These are phyloP conservation scores for Brachionichthys hirsutus DNA, from an alignment of 2,113 vertebrate genomes.

Conservation along the genomic window DNA sequence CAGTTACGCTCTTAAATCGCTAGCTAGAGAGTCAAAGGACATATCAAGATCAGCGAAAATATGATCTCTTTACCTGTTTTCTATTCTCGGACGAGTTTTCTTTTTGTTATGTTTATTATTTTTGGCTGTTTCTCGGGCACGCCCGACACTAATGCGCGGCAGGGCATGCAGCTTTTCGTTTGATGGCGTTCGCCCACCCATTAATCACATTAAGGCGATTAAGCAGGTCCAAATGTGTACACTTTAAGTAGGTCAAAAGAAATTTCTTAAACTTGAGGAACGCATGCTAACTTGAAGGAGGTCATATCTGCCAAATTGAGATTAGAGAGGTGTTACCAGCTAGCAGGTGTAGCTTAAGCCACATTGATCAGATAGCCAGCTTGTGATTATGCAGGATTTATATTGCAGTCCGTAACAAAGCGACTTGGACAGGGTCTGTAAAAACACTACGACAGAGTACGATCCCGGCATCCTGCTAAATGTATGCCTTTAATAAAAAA, in stretches of 20 bases:
- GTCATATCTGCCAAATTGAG: constrained; percentile 80
- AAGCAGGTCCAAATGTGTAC: constrained; percentile 57
- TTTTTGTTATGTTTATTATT: neutral
- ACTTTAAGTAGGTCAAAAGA: constrained; percentile 65
- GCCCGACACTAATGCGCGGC: constrained; percentile 51
- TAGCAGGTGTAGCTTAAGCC: constrained; percentile 62
- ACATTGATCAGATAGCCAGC: constrained; percentile 67
- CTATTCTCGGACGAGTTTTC: constrained; percentile 34
- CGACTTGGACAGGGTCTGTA: constrained; percentile 74
- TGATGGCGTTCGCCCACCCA: constrained; percentile 42
- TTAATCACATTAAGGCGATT: constrained; percentile 40
- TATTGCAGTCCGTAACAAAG: constrained; percentile 70
- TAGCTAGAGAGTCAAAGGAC: constrained; percentile 74
- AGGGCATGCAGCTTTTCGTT: constrained; percentile 57
- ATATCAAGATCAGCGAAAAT: constrained; percentile 72
- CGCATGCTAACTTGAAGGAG: constrained; percentile 65
- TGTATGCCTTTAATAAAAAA: constrained; percentile 57
- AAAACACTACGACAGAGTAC: constrained; percentile 65
- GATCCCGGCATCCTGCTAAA: constrained; percentile 57
- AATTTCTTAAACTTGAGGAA: constrained; percentile 65
- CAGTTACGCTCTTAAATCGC: constrained; percentile 76
- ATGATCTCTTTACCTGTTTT: constrained; percentile 56
- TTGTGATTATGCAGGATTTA: constrained; percentile 73
- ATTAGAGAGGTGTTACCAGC: constrained; percentile 75
- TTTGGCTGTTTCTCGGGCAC: constrained; percentile 43